Base-by-base conservation (phyloP, 2,113 vertebrate genomes). In the Grantiella picta region DNA sequence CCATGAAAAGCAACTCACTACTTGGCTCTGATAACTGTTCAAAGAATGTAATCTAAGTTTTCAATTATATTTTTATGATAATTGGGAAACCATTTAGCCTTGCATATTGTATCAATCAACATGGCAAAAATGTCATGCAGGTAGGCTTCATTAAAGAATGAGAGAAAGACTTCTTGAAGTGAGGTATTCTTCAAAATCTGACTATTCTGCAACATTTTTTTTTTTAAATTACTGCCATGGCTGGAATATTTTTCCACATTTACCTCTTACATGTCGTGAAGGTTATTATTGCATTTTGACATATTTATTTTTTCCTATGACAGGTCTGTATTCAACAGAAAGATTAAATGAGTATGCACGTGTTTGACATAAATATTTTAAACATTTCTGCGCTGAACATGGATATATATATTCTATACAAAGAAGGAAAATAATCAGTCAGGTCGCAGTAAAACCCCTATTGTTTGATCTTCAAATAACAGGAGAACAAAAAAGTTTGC, bases 11-110 rank as follows among this genome's bases (percentile, higher is more conserved):
- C 59, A 69, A 60, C 52, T 79, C 53, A 76, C 35, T 89, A 79
- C 63, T 90, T 75, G 53, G 69, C 33, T 91, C 70, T 95, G 70
- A 87, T 82, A 93, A 94, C 75, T 94, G 68, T 78, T 94, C 75
- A 92, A 90, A 94, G 59, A 87, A 87, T 88, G 71, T 31, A 33
- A 69, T 19, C 16, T 5, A 83, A 79, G 25, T 81, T 89, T 45
- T 89, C 63, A 94, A 78, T 71, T 80, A 68, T 40, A 77, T 11
- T 64, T 31, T 92, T 91, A 49, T 18, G 33, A 52, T 44, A 94
- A 82, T 7, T 93, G 63, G 53, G 56, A 42, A 78, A 86, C 90
- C 69, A 86, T 82, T 92, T 83, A 68, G n/a, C 38, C 33, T 86
- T 86, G 82, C 47, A 61, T 87, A 93, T 27, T 44, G 27, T 38